phyloP scores from a whole-genome alignment of 2,888 invertebrate species.

The Euplagia quadripunctaria region DNA sequence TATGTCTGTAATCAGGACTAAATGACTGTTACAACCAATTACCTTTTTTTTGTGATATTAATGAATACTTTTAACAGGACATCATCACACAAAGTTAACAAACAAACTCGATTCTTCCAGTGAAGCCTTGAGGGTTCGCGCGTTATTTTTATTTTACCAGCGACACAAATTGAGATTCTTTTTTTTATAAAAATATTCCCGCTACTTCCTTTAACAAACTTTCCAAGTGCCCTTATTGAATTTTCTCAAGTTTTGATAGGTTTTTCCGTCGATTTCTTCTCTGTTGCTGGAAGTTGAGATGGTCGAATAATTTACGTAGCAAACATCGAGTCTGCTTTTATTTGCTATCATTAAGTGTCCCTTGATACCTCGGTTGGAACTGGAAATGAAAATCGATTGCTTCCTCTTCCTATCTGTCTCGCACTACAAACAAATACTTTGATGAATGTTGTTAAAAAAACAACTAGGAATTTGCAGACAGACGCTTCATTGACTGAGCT shows the following conservation, averaged over 20 bases:
- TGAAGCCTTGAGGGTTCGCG: conserved; percentile 60
- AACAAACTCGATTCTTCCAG: conserved; percentile 67
- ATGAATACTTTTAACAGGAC: conserved; percentile 58
- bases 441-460: conserved; percentile 9
- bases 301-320: conserved; percentile 75
- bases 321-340: conserved; percentile 59
- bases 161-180: conserved; percentile 80
- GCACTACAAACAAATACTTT: conserved; percentile 6
- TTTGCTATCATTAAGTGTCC: conserved; percentile 48
- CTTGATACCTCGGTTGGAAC: conserved; percentile 19
- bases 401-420: conserved; percentile 8
- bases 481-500: conserved; percentile 11
- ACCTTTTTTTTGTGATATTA: conserved; percentile 39
- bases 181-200: conserved; percentile 81
- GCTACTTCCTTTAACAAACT: conserved; percentile 85
- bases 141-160: conserved; percentile 77
- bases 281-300: conserved; percentile 75
- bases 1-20: background rate
- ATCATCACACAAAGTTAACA: conserved; percentile 63
- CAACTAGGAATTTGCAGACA: conserved; percentile 8
- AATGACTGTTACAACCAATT: too few relatives aligned
- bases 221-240: conserved; percentile 86
- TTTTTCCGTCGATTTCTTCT: conserved; percentile 83
- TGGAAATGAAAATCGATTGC: conserved; percentile 22
- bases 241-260: conserved; percentile 87